Evolutionary conservation across 2,888 invertebrate genomes (phyloP).

Genomic region (Cordilura impudica): DNA sequence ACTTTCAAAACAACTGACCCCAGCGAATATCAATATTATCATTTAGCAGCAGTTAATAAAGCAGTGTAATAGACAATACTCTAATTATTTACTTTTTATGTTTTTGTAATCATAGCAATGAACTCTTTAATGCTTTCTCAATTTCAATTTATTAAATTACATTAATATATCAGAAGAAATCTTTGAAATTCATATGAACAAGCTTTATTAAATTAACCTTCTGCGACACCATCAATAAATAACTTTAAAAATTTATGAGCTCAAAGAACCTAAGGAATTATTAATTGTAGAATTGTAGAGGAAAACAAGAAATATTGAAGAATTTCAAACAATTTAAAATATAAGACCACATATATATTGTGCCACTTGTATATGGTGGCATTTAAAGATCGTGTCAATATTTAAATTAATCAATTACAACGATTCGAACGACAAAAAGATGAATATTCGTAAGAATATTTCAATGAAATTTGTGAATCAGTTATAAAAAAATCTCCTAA

Average conservation of each 20-base stretch:
- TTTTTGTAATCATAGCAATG: too few species aligned
- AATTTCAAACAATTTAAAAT: background rate
- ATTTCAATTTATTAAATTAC: background rate
- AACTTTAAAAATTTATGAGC: constrained; percentile 20
- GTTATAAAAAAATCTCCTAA: constrained; percentile 43
- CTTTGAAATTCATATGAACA: constrained; percentile 34
- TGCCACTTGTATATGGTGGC: constrained; percentile 9
- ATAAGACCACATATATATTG: background rate
- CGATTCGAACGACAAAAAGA: constrained; percentile 28
- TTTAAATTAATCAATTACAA: constrained; percentile 61
- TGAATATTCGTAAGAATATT: constrained; percentile 31
- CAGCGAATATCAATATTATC: too few species aligned
- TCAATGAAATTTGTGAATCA: constrained; percentile 33
- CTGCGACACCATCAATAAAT: constrained; percentile 37
- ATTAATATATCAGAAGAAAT: constrained; percentile 21
- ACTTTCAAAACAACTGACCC: too few species aligned
- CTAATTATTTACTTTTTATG: too few species aligned
- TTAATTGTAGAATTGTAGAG: constrained; percentile 41
- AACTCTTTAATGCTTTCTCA: background rate
- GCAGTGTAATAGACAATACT: too few species aligned
- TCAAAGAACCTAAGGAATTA: constrained; percentile 32
- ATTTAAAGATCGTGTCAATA: constrained; percentile 59
- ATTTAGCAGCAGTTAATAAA: too few species aligned
- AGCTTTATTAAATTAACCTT: constrained; percentile 62
- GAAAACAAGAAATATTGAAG: background rate